Percentiles rank a stretch among this genome's conserved stretches.
Conservation (phyloP, 1,140 invertebrate genomes). For the Coptotermes formosanus region DNA sequence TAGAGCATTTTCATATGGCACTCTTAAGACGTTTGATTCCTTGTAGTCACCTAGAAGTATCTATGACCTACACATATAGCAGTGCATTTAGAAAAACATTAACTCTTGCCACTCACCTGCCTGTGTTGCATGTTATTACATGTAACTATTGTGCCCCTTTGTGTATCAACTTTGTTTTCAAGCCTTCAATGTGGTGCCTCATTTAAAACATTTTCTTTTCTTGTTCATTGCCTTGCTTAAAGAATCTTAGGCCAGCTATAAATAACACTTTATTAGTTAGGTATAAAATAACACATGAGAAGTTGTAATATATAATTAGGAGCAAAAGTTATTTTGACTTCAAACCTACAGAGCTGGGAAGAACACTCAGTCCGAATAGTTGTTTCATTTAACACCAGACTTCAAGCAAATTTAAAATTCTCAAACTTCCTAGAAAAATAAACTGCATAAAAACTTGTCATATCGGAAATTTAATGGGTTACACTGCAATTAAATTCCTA, state of each 20-base stretch:
- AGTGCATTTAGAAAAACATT: background rate
- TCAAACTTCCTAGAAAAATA: no score
- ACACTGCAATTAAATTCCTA: background rate
- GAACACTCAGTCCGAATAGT: no score
- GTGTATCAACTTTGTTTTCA: constrained; percentile 13
- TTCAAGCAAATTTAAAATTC: no score
- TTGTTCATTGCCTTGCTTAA: constrained; percentile 19
- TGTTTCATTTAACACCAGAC: no score
- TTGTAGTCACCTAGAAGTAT: background rate
- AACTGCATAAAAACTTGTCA: no score
- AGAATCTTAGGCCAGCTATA: constrained; percentile 7
- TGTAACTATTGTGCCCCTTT: constrained; percentile 1
- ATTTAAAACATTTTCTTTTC: background rate
- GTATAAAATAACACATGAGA: background rate
- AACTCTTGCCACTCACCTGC: constrained; percentile 17
- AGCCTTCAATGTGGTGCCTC: constrained; percentile 8
- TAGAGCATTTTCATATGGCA: no score
- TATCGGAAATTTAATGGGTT: no score
- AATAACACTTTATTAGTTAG: constrained; percentile 17
- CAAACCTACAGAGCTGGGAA: no score
- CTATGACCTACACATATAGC: constrained; percentile 5
- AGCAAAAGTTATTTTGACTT: background rate
- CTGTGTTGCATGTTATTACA: constrained; percentile 16
- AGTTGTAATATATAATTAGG: background rate
- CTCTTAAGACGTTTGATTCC: background rate